Evolutionary conservation across 2,113 vertebrate genomes (phyloP), one percentile per base, ranked within the genome.

Genomic region (Ascaphus truei): DNA sequence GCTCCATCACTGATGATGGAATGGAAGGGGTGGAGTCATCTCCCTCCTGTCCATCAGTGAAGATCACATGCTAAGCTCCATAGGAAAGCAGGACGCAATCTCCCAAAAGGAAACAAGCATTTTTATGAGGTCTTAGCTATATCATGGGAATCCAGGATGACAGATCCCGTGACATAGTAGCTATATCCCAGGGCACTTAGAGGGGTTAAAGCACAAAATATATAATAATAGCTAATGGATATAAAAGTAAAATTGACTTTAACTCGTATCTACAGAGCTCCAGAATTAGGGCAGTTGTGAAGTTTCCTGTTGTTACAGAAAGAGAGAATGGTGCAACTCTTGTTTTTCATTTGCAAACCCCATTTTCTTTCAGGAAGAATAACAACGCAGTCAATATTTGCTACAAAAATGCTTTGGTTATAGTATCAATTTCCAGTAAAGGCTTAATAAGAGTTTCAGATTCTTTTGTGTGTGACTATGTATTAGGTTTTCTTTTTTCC

Each of bases 251-350:
- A n/a, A 77, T 74, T 52, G 80, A 73, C 74, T 80, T 83, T 81
- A 87, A 72, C 71, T 83, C 88, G 90, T 92, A 91, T 91, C 90
- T 86, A 76, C 74, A 76, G 71, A 81, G 75, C 71, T 82, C 78
- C 73, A 83, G 82, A 89, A 87, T 85, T 83, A 84, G 71, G 34
- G 29, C n/a, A 10, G 18, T 81, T 80, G 81, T 84, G 84, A 85
- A 75, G 75, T 73, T 91, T 91, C 89, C 90, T 92, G 90, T 91
- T 92, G 85, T 92, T 89, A 82, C 83, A 79, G 78, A 45, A 76
- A 75, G 51, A 0, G 27, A 73, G 80, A 82, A 84, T 84, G 81
- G 82, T 86, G 83, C 85, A 90, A 90, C 5, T 90, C 77, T 79
- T 64, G 41, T 83, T 91, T 92, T 89, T 88, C 87, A 87, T 85